Evolutionary conservation across 2,113 vertebrate genomes (phyloP).

Genomic region (Callipepla californica): DNA sequence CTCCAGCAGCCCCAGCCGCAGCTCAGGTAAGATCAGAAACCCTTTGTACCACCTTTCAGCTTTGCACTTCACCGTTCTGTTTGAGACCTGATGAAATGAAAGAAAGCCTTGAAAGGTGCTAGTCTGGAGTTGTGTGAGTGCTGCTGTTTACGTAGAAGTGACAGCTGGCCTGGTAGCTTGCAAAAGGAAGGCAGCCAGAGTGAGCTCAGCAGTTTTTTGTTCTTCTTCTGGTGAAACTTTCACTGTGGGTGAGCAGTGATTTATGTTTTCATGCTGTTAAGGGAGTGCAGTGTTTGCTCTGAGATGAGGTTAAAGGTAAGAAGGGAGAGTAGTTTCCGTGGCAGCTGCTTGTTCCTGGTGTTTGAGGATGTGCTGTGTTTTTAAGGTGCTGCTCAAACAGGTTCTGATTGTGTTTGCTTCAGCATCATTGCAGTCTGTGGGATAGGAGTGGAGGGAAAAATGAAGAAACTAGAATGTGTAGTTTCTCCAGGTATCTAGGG

Average conservation of each 20-base stretch:
- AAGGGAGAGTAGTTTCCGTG: background rate
- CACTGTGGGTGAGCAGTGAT: background rate
- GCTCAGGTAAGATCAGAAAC: constrained; percentile 69
- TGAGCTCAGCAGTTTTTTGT: background rate
- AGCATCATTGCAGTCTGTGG: background rate
- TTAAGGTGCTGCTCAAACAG: background rate
- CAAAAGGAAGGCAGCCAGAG: background rate
- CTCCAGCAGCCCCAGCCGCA: constrained; percentile 72
- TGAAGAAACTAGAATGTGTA: rapidly evolving
- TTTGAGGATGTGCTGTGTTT: background rate
- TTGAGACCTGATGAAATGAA: background rate
- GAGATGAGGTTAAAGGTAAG: background rate
- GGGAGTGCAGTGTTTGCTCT: background rate
- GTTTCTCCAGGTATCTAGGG: background rate
- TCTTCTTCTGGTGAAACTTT: background rate
- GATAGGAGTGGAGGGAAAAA: background rate
- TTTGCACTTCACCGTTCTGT: background rate
- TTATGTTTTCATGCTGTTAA: background rate
- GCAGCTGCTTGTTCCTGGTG: background rate
- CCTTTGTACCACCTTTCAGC: background rate
- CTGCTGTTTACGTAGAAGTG: background rate
- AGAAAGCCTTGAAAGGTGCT: background rate
- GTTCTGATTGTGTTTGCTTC: background rate
- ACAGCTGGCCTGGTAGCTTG: background rate
- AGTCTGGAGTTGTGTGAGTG: background rate